Evolutionary conservation across 2,888 invertebrate genomes (phyloP), one percentile per base, ranked within the genome.

Genomic region (Agrilus biguttatus): DNA sequence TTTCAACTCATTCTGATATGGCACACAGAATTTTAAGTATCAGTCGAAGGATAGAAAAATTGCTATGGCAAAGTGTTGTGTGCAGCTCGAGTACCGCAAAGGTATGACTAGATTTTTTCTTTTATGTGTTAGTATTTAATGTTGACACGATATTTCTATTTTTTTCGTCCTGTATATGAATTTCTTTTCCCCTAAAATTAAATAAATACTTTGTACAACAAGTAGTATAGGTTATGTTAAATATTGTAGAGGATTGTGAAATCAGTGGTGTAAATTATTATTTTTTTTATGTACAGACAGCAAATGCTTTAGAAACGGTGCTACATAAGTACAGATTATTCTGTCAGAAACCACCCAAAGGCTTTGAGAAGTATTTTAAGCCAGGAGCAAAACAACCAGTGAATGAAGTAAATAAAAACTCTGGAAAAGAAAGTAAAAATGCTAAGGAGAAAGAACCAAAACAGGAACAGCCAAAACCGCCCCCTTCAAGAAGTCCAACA

Each of bases 291-390:
- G 28, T 17, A 28, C 21, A 74, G 75, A 53, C 68, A 70, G 50
- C 72, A 71, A 53, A 72, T 69, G 50, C 59, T 51, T 77, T 56
- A 71, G 76, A 66, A 69, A 70, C 52, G 69, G 78, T 51, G 63
- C 77, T 62, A 73, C 75, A 55, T 72, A 63, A 82, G 55, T 83
- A 73, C 70, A 66, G 62, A 50, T 49, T 73, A 44, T 73, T 86
- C 53, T 82, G 83, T 58, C 79, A 83, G 54, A 82, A 84, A 56
- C 83, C 86, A 12, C 92, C 92, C 0, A 91, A 91, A 67, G 93
- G 93, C 1, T 93, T 93, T 65, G 93, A 91, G 61, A 92, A 93
- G 59, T 92, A 85, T 64, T 93, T 88, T 56, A 77, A 81, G 57
- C 81, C 80, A 8, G 63, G 69, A 35, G 45, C 57, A 2, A 58